A percentile compares a stretch with the other conserved stretches of the same genome.
Conservation (phyloP, 2,888 invertebrate species). For the Yponomeuta cagnagella region DNA sequence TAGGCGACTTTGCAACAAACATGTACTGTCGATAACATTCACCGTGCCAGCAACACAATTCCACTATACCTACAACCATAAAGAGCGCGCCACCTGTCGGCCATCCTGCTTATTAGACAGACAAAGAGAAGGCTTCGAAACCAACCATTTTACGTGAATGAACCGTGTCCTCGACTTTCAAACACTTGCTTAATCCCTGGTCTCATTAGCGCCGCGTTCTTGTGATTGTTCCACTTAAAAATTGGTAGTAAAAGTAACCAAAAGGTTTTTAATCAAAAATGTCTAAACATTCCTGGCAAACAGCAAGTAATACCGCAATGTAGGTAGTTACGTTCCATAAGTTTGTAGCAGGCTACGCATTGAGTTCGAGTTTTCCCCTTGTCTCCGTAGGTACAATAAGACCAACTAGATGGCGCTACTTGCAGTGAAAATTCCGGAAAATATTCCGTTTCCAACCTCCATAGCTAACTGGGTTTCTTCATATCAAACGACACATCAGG, state of each 20-base stretch:
- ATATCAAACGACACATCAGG: too few species aligned
- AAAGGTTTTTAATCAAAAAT: too few species aligned
- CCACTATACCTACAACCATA: not conserved
- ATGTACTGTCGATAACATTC: too few species aligned
- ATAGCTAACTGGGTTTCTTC: too few species aligned
- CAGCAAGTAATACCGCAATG: too few species aligned
- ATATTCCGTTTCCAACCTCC: not conserved
- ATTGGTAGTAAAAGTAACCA: too few species aligned
- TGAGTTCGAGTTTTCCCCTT: not conserved
- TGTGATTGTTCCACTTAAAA: too few species aligned
- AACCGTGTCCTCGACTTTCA: not conserved
- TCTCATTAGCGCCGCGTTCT: not conserved
- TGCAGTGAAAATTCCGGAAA: not conserved
- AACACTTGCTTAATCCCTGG: not conserved
- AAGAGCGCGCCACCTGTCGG: not conserved
- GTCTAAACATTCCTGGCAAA: too few species aligned
- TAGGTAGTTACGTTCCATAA: too few species aligned
- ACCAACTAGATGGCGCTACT: not conserved
- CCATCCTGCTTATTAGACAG: not conserved
- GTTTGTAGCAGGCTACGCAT: too few species aligned
- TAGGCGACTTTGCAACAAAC: too few species aligned
- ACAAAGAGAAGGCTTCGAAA: not conserved
- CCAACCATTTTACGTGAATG: not conserved
- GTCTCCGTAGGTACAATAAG: not conserved
- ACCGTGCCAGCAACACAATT: too few species aligned